Conservation (phyloP, 1,140 invertebrate genomes). For the Bombus impatiens region DNA sequence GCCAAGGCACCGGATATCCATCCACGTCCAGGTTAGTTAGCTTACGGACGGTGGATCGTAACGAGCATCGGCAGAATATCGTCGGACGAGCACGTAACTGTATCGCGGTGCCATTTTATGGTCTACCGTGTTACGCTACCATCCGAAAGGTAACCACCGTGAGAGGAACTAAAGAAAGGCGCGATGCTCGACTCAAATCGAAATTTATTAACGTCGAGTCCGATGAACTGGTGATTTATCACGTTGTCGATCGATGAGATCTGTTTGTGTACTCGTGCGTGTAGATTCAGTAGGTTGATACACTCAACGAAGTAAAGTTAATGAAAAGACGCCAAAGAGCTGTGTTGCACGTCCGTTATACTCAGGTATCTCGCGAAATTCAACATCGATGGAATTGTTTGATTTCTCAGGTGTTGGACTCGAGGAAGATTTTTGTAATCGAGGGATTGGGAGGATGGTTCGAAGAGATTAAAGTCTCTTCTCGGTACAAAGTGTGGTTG, state of each 20-base stretch:
- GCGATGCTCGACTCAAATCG: neutral
- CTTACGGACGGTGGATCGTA: constrained; percentile 22
- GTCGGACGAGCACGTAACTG: constrained; percentile 24
- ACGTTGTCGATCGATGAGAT: neutral
- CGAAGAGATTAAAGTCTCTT: constrained; percentile 41
- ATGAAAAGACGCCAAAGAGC: neutral
- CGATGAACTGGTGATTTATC: constrained; percentile 6
- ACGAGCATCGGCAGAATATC: constrained; percentile 47
- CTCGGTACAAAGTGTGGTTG: constrained; percentile 48
- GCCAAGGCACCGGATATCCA: constrained; percentile 40
- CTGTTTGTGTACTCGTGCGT: neutral
- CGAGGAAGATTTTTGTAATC: neutral
- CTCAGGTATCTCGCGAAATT: neutral
- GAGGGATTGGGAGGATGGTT: constrained; percentile 37
- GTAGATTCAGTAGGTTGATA: neutral
- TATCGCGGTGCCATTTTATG: constrained; percentile 36
- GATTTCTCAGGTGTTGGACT: neutral
- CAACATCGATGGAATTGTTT: neutral
- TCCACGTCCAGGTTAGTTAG: constrained; percentile 38
- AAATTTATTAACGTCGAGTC: constrained; percentile 25
- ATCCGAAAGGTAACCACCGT: neutral
- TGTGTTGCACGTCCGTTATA: neutral
- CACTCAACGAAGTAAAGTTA: neutral
- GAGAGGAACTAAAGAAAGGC: neutral
- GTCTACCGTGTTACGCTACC: constrained; percentile 12